A percentile compares a stretch with the other conserved stretches of the same genome.
Conservation (phyloP, 2,113 vertebrate species). For the Tursiops truncatus region DNA sequence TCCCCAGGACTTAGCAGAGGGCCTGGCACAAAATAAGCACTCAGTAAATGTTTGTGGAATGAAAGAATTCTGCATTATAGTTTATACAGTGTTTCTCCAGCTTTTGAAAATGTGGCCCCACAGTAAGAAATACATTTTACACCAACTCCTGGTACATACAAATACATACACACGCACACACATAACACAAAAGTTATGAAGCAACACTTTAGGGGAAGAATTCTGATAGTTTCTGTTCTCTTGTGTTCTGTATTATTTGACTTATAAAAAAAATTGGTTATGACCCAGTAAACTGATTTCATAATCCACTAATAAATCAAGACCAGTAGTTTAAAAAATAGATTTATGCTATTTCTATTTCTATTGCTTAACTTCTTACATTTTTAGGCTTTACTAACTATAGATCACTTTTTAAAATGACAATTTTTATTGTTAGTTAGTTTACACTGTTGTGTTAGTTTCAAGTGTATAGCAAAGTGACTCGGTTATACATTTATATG, state of each 20-base stretch:
- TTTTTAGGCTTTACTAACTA: not conserved
- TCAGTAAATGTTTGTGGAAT: conserved; percentile 49
- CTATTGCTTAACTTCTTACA: not conserved
- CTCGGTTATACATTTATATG: not conserved
- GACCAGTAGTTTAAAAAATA: conserved; percentile 20
- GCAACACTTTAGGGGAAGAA: not conserved
- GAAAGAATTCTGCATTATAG: conserved; percentile 12
- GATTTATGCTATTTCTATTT: conserved; percentile 7
- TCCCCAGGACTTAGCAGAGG: conserved; percentile 32
- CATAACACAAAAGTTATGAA: not conserved
- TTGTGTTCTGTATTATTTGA: conserved; percentile 41
- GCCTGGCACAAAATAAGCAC: conserved; percentile 39
- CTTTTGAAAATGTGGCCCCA: conserved; percentile 37
- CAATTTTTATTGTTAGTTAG: not conserved
- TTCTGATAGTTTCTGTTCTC: conserved; percentile 22
- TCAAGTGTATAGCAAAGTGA: not conserved
- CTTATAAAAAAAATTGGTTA: not conserved
- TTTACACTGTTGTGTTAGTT: not conserved
- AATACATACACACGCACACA: not conserved
- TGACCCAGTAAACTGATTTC: conserved; percentile 18
- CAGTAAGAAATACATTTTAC: conserved; percentile 21
- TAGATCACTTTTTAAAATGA: not conserved
- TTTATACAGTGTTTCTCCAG: conserved; percentile 11
- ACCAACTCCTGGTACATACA: not conserved
- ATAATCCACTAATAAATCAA: conserved; percentile 27